Base-by-base conservation (phyloP, 2,113 vertebrate species). In the Fregetta grallaria region DNA sequence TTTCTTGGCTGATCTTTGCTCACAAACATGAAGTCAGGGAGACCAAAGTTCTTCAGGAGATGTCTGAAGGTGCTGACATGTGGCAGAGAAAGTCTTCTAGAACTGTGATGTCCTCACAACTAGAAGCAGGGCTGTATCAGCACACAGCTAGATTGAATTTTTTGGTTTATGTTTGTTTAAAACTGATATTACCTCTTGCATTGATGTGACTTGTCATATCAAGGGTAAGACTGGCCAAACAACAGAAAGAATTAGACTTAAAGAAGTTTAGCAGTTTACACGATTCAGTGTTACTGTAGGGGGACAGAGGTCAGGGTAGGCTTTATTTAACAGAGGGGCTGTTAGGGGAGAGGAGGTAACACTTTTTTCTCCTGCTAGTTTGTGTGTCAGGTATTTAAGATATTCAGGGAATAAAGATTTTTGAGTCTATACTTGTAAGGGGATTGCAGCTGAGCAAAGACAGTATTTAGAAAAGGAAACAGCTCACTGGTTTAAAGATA, bases 1-100 rank as follows among this genome's bases (percentile, higher is more conserved):
- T 77, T 88, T 86, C 76, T 91, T 91, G 79, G 22, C 17, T 85
- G 68, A 81, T 79, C 76, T 92, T 96, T 94, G 56, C 79, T 75
- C 91, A 40, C 40, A 86, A 80, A 36, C 23, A 42, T 26, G 21
- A 92, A 52, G 30, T 56, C 26, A 44, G 10, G 25, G 16, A 81
- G 47, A 53, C 17, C 74, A 27, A 92, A 84, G 36, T 72, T 94
- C 82, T 87, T 86, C 30, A 44, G 49, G 16, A 12, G 6, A 40
- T 21, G 34, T 15, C 42, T 77, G 68, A 77, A 90, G 36, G 25
- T 56, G 21, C 14, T 83, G 82, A 38, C 26, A 26, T 17, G 63
- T 45, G 58, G 44, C 30, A 75, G 44, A 32, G 38, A 49, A 40
- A 86, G 52, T 68, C 63, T 83, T 71, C 29, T 52, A 52, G 42